Base-by-base conservation (phyloP, 1,140 invertebrate genomes). In the Platyscapa corneri region DNA sequence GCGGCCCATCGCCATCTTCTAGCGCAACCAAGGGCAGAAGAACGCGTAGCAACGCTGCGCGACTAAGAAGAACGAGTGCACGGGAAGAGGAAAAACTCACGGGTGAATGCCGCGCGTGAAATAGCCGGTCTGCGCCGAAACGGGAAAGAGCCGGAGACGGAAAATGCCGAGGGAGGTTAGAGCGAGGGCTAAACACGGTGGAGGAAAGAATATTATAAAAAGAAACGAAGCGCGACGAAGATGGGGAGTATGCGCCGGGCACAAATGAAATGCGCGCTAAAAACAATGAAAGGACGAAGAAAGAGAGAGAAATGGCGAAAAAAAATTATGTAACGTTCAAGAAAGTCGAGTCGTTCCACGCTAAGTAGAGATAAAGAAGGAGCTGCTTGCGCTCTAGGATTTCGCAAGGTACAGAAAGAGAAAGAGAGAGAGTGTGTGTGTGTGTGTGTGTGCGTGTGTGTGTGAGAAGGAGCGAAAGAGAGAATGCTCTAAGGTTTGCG, bases 321-420 rank as follows among this genome's bases (percentile, higher is more conserved):
- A 84, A 85, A 87, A 84, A 87, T 87, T 87, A 72, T 46, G 53
- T 75, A 79, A 85, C 83, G 77, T 34, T 77, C 64, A 80, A 80
- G 83, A 80, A 80, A 80, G 77, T 75, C 65, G 37, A 75, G 49
- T 8, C 53, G 23, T 14, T 60, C 6, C 3, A 39, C 77, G 77
- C 67, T 75, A 75, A 85, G 74, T 46, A 75, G 67, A 75, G 77
- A 80, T 60, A 75, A 75, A 85, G 83, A 84, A 78, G 64, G 53
- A 85, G 65, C 34, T 72, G n/a, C 8, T 46, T 18, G 42, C 46
- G 23, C 20, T 46, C 42, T 32, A 27, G 72, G 39, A 46, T 67
- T 27, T 23, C 23, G 20, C 23, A 42, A 84, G 30, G 56, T 6
- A 53, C 3, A 53, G 14, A 53, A 14, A 34, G 0, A 30, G 27